A percentile compares a stretch with the other conserved stretches of the same genome.
These are phyloP conservation scores for Eupristina koningsbergeri DNA, from an alignment of 1,140 invertebrate genomes.

Conservation along the genomic window DNA sequence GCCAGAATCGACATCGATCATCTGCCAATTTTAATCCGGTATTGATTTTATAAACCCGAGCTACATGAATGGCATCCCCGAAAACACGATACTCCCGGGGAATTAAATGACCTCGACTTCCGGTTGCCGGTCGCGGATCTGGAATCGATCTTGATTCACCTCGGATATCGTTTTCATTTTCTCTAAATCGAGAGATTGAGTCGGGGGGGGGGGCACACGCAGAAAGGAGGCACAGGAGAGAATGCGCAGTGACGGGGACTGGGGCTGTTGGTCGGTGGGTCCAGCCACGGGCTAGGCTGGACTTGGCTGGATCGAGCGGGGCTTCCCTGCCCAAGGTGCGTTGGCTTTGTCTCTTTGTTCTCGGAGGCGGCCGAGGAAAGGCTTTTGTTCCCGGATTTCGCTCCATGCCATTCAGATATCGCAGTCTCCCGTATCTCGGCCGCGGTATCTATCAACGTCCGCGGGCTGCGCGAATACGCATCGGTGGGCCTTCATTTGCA, in stretches of 20 bases:
- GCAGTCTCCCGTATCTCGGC: conserved; percentile 38
- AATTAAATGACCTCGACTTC: conserved; percentile 9
- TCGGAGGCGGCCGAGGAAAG: conserved; percentile 44
- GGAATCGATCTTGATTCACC: conserved; percentile 25
- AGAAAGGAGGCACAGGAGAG: not conserved
- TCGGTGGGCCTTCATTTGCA: conserved; percentile 73
- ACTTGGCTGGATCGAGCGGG: too few species aligned
- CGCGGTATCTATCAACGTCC: conserved; percentile 73
- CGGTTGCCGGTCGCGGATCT: not conserved
- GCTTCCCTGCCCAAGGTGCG: not conserved
- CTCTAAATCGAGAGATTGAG: conserved; percentile 29
- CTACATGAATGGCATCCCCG: not conserved
- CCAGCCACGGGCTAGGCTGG: too few species aligned
- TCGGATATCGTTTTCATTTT: conserved; percentile 42
- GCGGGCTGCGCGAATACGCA: conserved; percentile 65
- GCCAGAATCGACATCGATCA: too few species aligned
- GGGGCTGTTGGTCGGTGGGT: not conserved
- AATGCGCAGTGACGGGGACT: conserved; percentile 15
- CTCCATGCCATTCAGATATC: not conserved
- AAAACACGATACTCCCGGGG: not conserved
- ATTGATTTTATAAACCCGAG: not conserved
- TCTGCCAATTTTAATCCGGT: not conserved
- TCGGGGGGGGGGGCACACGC: not conserved
- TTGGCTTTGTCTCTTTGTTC: conserved; percentile 46
- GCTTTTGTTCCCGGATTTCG: conserved; percentile 44